Base-by-base conservation (phyloP, 2,113 vertebrate genomes). In the Dicrurus megarhynchus region DNA sequence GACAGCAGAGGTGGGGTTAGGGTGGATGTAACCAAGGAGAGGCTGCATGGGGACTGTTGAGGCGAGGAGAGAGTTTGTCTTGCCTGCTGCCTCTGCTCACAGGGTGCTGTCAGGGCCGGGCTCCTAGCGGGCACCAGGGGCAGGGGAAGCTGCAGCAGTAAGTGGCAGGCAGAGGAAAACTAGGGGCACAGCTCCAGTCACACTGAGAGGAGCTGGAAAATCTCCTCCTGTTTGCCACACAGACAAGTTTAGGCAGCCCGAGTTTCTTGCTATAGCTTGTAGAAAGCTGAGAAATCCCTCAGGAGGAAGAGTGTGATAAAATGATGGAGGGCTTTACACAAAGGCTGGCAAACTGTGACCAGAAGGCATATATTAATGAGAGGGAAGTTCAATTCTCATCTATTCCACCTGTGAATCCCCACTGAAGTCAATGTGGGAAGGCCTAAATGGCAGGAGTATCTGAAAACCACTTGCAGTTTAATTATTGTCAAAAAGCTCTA, bases 321-420 rank as follows among this genome's bases (percentile, higher is more conserved):
- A 81, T 53, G 69, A 59, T 32, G 56, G 56, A 60, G 76, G 59
- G 23, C 52, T 81, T 91, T 70, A 59, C 46, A 50, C 41, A 78
- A 78, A 93, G 68, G 30, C 60, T 80, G 84, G 53, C 23, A 69
- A 93, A 73, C 73, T 84, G 69, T 90, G 91, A 96, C 90, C 79
- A 87, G 90, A 86, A 96, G 74, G 87, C 61, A 39, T 42, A 12
- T 44, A 83, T 68, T 93, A 89, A 89, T 90, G 76, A 93, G 57
- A 87, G 42, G 30, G 21, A 90, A 89, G 74, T 21, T 2, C 2
- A 83, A 91, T 85, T 95, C 78, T 83, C 9, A 0, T 57, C 84
- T 83, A 19, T 92, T 65, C 55, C 39, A 85, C 87, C 78, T 91
- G 50, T 53, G 59, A 94, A 94, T 89, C 59, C 63, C 70, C 44